Conservation (phyloP, 2,888 invertebrate species). For the Andrena camellia region DNA sequence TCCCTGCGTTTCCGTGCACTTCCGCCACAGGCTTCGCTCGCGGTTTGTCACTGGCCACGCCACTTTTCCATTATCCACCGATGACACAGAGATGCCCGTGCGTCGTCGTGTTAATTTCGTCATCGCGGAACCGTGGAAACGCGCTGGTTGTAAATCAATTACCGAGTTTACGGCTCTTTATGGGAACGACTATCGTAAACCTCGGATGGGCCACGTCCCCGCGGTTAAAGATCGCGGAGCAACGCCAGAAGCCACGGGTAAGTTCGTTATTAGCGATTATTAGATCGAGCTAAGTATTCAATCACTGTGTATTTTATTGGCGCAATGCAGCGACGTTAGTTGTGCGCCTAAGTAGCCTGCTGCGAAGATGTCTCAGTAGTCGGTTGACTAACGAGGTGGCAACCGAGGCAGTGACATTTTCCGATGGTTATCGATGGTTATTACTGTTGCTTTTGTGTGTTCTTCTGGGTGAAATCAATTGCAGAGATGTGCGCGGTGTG, state of each 20-base stretch:
- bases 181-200: constrained; percentile 40
- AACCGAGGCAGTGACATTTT: constrained; percentile 7
- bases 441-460: not conserved
- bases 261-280: constrained; percentile 31
- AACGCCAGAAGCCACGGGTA: constrained; percentile 5
- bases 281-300: not conserved
- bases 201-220: constrained; percentile 15
- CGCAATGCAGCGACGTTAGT: not conserved
- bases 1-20: constrained; percentile 24
- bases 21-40: constrained; percentile 28
- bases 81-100: constrained; percentile 19
- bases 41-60: constrained; percentile 16
- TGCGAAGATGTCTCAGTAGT: not conserved
- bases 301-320: constrained; percentile 2
- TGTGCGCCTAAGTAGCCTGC: not conserved
- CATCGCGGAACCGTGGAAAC: constrained; percentile 44
- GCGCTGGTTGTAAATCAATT: constrained; percentile 65
- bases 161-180: constrained; percentile 43
- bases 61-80: constrained; percentile 57
- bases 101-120: constrained; percentile 49
- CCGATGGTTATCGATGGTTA: constrained; percentile 5
- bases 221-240: not conserved
- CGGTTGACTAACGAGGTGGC: constrained; percentile 10
- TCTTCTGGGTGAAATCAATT: not conserved
- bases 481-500: too few species aligned